phyloP scores from a whole-genome alignment of 2,113 vertebrate genomes.

The Cinclus cinclus region DNA sequence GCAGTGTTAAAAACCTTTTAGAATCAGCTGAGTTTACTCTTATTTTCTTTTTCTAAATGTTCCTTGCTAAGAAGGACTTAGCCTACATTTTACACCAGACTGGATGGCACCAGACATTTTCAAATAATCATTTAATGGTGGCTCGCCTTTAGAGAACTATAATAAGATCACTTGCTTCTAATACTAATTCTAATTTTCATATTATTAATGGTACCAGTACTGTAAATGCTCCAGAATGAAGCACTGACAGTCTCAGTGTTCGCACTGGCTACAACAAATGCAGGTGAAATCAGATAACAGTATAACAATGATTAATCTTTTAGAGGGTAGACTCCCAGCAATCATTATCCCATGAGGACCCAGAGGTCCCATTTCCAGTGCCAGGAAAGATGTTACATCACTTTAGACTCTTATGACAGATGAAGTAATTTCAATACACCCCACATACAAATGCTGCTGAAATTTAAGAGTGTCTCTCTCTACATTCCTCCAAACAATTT shows the following conservation, averaged over 20 bases:
- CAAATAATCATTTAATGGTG: slow-evolving; percentile 16
- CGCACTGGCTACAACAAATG: background rate
- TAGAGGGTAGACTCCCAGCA: background rate
- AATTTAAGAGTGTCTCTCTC: background rate
- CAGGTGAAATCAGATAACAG: background rate
- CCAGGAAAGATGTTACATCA: background rate
- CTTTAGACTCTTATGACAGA: background rate
- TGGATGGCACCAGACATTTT: background rate
- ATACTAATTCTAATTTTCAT: background rate
- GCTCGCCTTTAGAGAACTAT: background rate
- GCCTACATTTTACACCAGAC: background rate
- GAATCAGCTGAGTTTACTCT: background rate
- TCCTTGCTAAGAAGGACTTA: background rate
- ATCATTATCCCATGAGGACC: background rate
- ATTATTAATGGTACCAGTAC: background rate
- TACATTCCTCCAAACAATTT: background rate
- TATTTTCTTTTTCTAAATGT: background rate
- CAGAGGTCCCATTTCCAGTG: background rate
- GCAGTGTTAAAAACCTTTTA: background rate
- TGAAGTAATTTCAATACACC: background rate
- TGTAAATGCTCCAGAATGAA: background rate
- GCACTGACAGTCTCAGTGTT: background rate
- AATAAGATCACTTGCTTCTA: background rate
- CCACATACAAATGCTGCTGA: background rate
- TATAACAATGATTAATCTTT: background rate